Percentiles rank a stretch among this genome's conserved stretches.
Conservation (phyloP, 1,140 invertebrate genomes). For the Coelopa frigida region DNA sequence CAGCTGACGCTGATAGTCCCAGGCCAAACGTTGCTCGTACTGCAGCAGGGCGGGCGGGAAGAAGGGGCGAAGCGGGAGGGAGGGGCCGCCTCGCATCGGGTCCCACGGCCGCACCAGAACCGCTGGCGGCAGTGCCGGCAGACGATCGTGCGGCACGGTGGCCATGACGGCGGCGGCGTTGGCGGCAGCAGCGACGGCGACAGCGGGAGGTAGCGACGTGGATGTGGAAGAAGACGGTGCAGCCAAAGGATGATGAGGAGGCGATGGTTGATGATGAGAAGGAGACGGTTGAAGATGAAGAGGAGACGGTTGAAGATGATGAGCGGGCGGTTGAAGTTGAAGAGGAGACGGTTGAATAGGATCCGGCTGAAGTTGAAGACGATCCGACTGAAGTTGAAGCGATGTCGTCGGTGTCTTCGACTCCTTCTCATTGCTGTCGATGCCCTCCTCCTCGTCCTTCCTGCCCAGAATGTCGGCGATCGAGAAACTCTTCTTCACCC, state of each 20-base stretch:
- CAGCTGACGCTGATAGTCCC: constrained; percentile 50
- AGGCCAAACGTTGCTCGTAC: constrained; percentile 48
- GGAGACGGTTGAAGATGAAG: not conserved
- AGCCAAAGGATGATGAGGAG: too few species aligned
- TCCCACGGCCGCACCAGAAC: constrained; percentile 82
- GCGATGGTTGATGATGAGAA: not conserved
- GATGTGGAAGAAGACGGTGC: too few species aligned
- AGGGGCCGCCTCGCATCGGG: constrained; percentile 47
- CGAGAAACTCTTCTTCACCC: constrained; percentile 85
- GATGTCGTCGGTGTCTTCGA: constrained; percentile 1
- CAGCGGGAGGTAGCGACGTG: too few species aligned
- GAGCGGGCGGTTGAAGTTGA: too few species aligned
- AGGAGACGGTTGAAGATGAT: not conserved
- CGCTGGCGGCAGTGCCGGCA: constrained; percentile 31
- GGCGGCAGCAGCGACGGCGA: too few species aligned
- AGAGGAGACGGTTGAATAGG: too few species aligned
- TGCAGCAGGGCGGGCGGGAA: constrained; percentile 36
- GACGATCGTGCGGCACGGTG: constrained; percentile 2
- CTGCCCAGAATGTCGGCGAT: constrained; percentile 85
- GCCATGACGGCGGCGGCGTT: not conserved
- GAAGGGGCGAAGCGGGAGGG: constrained; percentile 31
- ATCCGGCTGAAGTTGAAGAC: not conserved
- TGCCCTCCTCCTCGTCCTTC: not conserved
- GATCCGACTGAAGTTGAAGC: not conserved
- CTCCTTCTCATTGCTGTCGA: too few species aligned